Base-by-base conservation (phyloP, 2,113 vertebrate genomes). In the Myrmecobius fasciatus region DNA sequence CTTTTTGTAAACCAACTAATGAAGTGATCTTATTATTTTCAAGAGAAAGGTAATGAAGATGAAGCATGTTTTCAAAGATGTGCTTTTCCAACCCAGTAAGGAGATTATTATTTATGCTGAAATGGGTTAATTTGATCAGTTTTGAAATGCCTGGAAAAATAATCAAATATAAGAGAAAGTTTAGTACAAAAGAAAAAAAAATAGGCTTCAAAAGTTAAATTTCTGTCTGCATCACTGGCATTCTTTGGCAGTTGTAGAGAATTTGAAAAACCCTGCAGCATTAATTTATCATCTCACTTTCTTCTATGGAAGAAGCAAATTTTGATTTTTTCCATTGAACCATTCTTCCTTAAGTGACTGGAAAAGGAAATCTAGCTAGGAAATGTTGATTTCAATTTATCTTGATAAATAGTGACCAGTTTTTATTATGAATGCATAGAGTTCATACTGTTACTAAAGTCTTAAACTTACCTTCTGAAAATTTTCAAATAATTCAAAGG, bases 1-100 rank as follows among this genome's bases (percentile, higher is more conserved):
- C 97, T 97, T 98, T 99, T 48, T 99, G 99, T 96, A 99, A 98
- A 83, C 99, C 99, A 51, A 97, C 96, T 94, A 99, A 92, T 48
- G 99, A 99, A 31, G 94, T 97, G 96, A 99, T 99, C 92, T 49
- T 97, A 97, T 99, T 99, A 98, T 98, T 99, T 95, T 99, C 99
- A 95, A 98, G 97, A 93, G 99, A 99, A 93, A 99, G 98, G 92
- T 98, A 99, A 93, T 98, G 98, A 67, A 99, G 98, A 91, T 99
- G 98, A 48, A 98, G 97, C 92, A 99, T 97, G 90, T 98, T 98
- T 54, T 99, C 98, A n/a, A 99, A 98, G 47, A 97, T 95, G 1
- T 97, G 95, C 53, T 97, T 97, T 8, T 99, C 98, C 96, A 99
- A 96, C 96, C 97, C 97, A 48, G 97, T 98, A 92, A 99, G 98